Percentiles rank a stretch among this genome's conserved stretches.
Evolutionary conservation across 2,113 vertebrate species (phyloP).

Genomic region (Mesoclemmys tuberculata): DNA sequence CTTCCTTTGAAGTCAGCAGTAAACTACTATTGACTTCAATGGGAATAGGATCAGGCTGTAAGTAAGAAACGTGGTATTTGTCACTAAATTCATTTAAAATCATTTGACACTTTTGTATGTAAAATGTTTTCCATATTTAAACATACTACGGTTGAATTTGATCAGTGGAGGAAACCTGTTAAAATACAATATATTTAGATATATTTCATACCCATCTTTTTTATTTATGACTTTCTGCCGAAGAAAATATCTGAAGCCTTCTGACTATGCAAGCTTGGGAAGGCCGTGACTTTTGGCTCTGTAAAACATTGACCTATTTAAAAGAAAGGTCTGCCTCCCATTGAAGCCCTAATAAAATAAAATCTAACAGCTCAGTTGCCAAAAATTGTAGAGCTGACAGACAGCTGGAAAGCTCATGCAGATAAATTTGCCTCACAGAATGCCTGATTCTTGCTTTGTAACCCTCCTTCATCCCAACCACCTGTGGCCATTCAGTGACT

Average conservation of each 20-base stretch:
- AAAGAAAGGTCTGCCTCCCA: not conserved
- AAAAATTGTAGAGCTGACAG: not conserved
- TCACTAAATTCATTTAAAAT: not conserved
- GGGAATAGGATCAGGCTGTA: not conserved
- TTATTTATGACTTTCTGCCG: not conserved
- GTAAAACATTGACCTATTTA: not conserved
- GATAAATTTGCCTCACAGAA: not conserved
- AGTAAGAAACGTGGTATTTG: not conserved
- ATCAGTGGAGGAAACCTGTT: not conserved
- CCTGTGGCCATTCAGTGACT: not conserved
- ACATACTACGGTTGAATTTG: not conserved
- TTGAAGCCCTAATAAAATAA: not conserved
- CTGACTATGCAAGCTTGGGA: not conserved
- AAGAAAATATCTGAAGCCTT: not conserved
- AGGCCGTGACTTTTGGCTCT: not conserved
- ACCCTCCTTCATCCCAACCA: not conserved
- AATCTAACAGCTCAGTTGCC: not conserved
- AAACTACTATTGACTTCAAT: not conserved
- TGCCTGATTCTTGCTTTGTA: not conserved
- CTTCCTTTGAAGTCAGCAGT: not conserved
- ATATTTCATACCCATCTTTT: not conserved
- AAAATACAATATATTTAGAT: not conserved
- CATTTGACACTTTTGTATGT: not conserved
- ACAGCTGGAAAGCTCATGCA: not conserved
- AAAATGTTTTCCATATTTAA: not conserved